phyloP scores from a whole-genome alignment of 2,113 vertebrate genomes.

The Corythornis madagascariensis region DNA sequence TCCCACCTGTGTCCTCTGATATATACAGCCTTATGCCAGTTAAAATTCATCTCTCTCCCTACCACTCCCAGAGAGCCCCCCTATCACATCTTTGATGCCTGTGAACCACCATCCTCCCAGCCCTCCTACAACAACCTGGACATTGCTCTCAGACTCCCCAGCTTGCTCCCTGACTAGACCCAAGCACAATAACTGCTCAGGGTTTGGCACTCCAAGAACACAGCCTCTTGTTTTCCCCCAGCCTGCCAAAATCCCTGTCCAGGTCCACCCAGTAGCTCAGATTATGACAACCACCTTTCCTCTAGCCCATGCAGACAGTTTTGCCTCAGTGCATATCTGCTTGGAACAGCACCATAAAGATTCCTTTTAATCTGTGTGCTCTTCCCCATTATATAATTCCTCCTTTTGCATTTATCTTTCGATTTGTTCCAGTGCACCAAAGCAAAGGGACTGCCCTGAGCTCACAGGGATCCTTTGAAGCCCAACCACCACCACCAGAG shows the following conservation, averaged over 20 bases:
- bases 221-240: not conserved
- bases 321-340: fast-evolving
- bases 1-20: not conserved
- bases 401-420: not conserved
- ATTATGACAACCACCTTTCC: not conserved
- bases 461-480: not conserved
- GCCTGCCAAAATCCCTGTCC: not conserved
- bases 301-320: not conserved
- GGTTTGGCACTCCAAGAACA: not conserved
- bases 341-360: not conserved
- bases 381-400: not conserved
- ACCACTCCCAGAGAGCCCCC: not conserved
- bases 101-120: not conserved
- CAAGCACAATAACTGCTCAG: fast-evolving
- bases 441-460: not conserved
- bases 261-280: not conserved
- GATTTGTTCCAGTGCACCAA: not conserved
- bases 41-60: not conserved
- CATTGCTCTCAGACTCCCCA: fast-evolving
- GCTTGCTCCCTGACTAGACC: not conserved
- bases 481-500: not conserved
- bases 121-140: not conserved
- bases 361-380: not conserved
- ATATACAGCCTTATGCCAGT: not conserved
- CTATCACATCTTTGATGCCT: fast-evolving